phyloP scores from a whole-genome alignment of 1,140 invertebrate genomes.

The Bicyclus anynana region DNA sequence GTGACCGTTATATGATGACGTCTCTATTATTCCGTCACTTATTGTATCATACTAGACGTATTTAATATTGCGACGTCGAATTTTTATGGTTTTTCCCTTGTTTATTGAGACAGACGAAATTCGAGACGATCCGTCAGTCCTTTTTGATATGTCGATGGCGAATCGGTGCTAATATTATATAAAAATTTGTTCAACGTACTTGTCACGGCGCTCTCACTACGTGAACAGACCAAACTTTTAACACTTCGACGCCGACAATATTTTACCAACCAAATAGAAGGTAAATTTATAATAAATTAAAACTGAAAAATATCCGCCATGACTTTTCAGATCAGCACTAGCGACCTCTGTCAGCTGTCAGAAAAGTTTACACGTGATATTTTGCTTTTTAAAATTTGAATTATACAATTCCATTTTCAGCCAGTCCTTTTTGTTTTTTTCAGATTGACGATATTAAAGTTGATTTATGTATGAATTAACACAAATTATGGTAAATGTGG shows the following conservation, averaged over 20 bases:
- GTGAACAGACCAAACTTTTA: slow-evolving; percentile 46
- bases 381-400: slow-evolving; percentile 59
- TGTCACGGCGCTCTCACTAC: slow-evolving; percentile 50
- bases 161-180: slow-evolving; percentile 32
- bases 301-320: slow-evolving; percentile 70
- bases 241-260: slow-evolving; percentile 60
- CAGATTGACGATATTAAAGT: too few species aligned
- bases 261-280: slow-evolving; percentile 67
- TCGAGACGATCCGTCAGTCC: slow-evolving; percentile 54
- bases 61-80: slow-evolving; percentile 55
- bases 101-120: slow-evolving; percentile 54
- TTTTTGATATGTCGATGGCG: slow-evolving; percentile 34
- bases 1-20: slow-evolving; percentile 42
- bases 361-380: slow-evolving; percentile 64
- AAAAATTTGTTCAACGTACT: slow-evolving; percentile 37
- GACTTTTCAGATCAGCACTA: slow-evolving; percentile 55
- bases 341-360: slow-evolving; percentile 62
- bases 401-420: slow-evolving; percentile 50
- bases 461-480: too few species aligned
- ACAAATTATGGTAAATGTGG: too few species aligned
- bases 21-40: slow-evolving; percentile 37
- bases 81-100: slow-evolving; percentile 46
- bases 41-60: slow-evolving; percentile 62
- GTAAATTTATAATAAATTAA: slow-evolving; percentile 48
- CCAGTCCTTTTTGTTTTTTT: slow-evolving; percentile 31